These are phyloP conservation scores for Agapornis canus DNA, from an alignment of 2,797 vertebrate species.

Conservation along the genomic window DNA sequence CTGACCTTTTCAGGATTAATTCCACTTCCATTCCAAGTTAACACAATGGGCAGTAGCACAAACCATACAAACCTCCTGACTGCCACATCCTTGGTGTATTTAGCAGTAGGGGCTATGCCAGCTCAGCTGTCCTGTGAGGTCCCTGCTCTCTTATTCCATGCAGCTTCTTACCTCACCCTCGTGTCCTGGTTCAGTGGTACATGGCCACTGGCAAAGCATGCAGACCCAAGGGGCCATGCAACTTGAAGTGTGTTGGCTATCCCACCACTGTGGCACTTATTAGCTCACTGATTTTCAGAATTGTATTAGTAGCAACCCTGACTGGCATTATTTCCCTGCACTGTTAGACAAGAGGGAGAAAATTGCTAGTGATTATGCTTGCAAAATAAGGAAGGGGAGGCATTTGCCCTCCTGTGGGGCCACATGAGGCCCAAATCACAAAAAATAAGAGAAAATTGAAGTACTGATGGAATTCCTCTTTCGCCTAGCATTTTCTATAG, in stretches of 20 bases:
- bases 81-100: neutral
- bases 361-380: neutral
- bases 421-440: accelerated
- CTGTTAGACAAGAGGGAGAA: neutral
- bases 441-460: neutral
- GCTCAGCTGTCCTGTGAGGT: neutral
- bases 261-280: neutral
- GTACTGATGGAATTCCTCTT: neutral
- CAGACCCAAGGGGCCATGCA: neutral
- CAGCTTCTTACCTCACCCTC: neutral
- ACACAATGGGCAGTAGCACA: neutral
- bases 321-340: neutral
- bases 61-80: accelerated
- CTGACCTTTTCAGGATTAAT: neutral
- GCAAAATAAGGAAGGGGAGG: neutral
- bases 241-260: neutral
- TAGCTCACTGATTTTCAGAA: neutral
- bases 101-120: neutral
- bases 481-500: neutral
- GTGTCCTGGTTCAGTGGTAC: neutral
- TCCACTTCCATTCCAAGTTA: neutral
- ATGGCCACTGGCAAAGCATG: accelerated
- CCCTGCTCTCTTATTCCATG: neutral
- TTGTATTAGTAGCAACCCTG: neutral
- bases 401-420: neutral